Percentiles rank a stretch among this genome's conserved stretches.
Conservation (phyloP, 2,888 invertebrate species). For the Fissipunctia ypsillon region DNA sequence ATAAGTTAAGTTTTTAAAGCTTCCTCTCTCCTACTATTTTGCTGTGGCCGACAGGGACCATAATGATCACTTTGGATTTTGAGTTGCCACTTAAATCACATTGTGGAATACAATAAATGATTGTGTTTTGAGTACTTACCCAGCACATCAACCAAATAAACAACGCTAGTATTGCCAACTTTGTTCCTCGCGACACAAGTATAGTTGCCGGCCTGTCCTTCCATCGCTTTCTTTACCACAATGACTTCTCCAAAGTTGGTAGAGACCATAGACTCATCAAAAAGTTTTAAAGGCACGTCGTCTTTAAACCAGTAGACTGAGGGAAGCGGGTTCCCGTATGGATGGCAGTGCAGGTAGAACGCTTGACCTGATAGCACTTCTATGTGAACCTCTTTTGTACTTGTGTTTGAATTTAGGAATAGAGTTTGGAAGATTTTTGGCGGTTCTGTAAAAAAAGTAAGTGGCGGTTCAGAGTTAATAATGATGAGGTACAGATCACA, state of each 20-base stretch:
- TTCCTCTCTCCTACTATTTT: too few species aligned
- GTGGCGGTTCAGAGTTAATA: neutral
- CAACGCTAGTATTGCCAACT: conserved; percentile 86
- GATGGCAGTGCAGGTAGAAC: conserved; percentile 89
- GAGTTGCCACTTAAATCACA: too few species aligned
- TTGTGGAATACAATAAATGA: too few species aligned
- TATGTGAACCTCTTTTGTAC: conserved; percentile 71
- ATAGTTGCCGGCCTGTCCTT: conserved; percentile 89
- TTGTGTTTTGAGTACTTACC: conserved; percentile 74
- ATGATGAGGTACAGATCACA: neutral
- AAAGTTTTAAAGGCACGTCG: conserved; percentile 84
- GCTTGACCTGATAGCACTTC: conserved; percentile 85
- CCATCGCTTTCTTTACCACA: conserved; percentile 73
- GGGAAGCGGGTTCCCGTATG: conserved; percentile 91
- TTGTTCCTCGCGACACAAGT: conserved; percentile 91
- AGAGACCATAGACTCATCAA: conserved; percentile 84
- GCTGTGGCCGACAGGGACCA: too few species aligned
- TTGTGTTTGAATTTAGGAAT: conserved; percentile 70
- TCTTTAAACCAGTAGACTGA: conserved; percentile 91
- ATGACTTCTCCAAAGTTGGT: conserved; percentile 84
- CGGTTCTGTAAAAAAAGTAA: conserved; percentile 77
- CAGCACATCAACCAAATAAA: conserved; percentile 86
- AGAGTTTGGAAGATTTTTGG: conserved; percentile 83
- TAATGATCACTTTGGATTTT: too few species aligned
- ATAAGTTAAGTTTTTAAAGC: too few species aligned